phyloP scores from a whole-genome alignment of 2,113 vertebrate genomes.

The Ginglymostoma cirratum region DNA sequence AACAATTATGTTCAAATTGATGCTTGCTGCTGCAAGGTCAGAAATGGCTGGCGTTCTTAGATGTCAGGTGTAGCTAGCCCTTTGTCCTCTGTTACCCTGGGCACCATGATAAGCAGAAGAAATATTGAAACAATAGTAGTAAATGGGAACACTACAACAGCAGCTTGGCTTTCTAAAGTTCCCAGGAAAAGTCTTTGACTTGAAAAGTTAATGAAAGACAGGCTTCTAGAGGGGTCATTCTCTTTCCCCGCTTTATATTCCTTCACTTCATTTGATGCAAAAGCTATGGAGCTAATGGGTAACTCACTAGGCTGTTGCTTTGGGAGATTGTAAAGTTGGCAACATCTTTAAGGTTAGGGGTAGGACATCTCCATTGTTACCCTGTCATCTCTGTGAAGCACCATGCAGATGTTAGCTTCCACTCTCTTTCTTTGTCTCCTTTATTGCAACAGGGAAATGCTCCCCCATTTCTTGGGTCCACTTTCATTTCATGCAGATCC shows the following conservation, averaged over 20 bases:
- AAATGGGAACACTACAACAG: not conserved
- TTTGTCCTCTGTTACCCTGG: not conserved
- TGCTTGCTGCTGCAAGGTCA: not conserved
- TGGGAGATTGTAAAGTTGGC: not conserved
- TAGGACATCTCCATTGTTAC: not conserved
- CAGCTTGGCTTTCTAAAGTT: not conserved
- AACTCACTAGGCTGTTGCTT: not conserved
- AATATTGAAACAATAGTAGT: not conserved
- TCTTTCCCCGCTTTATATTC: not conserved
- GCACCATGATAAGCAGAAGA: not conserved
- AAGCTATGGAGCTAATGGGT: not conserved
- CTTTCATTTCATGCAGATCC: not conserved
- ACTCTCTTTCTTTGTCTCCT: not conserved
- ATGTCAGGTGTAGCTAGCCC: not conserved
- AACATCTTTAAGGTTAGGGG: not conserved
- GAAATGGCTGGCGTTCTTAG: not conserved
- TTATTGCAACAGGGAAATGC: not conserved
- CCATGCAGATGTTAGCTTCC: not conserved
- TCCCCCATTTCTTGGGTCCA: not conserved
- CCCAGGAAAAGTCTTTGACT: too few species aligned
- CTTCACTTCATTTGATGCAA: not conserved
- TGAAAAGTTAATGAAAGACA: not conserved
- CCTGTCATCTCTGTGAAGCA: not conserved
- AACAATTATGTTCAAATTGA: not conserved
- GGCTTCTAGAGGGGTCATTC: not conserved